These are phyloP conservation scores for Typhlichthys eigenmanni DNA, from an alignment of 2,797 vertebrate species.

Conservation along the genomic window DNA sequence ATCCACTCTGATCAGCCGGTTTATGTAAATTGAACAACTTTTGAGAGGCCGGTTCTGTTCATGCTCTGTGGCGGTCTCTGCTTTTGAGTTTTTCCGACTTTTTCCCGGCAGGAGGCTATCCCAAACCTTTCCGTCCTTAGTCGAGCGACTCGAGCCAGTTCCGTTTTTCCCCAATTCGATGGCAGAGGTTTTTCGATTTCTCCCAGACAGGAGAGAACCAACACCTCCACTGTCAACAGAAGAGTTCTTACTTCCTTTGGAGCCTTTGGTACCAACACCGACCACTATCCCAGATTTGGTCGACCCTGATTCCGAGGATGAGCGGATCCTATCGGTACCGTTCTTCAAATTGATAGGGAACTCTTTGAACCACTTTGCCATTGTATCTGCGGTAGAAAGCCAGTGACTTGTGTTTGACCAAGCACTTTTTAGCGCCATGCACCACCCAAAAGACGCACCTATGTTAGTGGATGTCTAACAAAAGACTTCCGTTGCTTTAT, in stretches of 20 bases:
- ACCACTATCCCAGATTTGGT: conserved; percentile 65
- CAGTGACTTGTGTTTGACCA: conserved; percentile 37
- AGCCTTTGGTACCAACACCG: conserved; percentile 65
- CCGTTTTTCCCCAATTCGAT: conserved; percentile 67
- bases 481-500: conserved; percentile 68
- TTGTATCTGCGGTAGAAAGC: conserved; percentile 45
- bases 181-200: conserved; percentile 86
- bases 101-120: conserved; percentile 83
- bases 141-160: conserved; percentile 51
- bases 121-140: conserved; percentile 77
- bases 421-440: conserved; percentile 59
- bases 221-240: conserved; percentile 59
- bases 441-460: conserved; percentile 64
- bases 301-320: conserved; percentile 75
- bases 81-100: conserved; percentile 86
- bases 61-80: conserved; percentile 73
- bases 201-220: conserved; percentile 73
- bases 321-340: conserved; percentile 84
- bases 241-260: conserved; percentile 78
- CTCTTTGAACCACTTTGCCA: conserved; percentile 82
- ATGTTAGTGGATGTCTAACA: conserved; percentile 63
- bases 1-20: conserved; percentile 91
- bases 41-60: conserved; percentile 62
- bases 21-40: conserved; percentile 81
- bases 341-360: conserved; percentile 82